phyloP scores from a whole-genome alignment of 2,888 invertebrate species.

The Chironomus tentans region DNA sequence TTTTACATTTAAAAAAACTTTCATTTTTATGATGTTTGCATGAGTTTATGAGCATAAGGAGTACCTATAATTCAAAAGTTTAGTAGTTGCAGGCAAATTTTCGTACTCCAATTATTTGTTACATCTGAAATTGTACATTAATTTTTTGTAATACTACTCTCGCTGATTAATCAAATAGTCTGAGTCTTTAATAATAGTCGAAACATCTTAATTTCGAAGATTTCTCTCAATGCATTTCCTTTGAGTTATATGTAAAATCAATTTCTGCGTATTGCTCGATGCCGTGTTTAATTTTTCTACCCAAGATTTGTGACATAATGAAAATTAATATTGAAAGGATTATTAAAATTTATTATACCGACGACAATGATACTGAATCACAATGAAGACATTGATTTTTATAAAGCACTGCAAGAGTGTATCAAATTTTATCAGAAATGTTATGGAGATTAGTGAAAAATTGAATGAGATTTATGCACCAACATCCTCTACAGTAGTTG shows the following conservation, averaged over 20 bases:
- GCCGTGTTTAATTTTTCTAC: too few species aligned
- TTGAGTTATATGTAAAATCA: too few species aligned
- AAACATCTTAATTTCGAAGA: too few species aligned
- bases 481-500: neutral
- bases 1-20: neutral
- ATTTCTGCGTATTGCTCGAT: too few species aligned
- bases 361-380: too few species aligned
- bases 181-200: too few species aligned
- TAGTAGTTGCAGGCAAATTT: neutral
- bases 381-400: neutral
- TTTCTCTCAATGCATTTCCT: too few species aligned
- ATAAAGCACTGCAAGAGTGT: neutral
- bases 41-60: neutral
- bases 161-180: too few species aligned
- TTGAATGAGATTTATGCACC: neutral
- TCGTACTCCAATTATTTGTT: too few species aligned
- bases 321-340: neutral
- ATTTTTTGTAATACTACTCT: too few species aligned
- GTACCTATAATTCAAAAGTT: neutral
- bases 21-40: neutral
- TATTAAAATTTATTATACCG: neutral
- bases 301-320: neutral
- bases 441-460: neutral
- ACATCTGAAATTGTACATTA: too few species aligned
- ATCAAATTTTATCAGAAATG: neutral